Base-by-base conservation (phyloP, 2,797 vertebrate species). In the Molossus alvarezi region DNA sequence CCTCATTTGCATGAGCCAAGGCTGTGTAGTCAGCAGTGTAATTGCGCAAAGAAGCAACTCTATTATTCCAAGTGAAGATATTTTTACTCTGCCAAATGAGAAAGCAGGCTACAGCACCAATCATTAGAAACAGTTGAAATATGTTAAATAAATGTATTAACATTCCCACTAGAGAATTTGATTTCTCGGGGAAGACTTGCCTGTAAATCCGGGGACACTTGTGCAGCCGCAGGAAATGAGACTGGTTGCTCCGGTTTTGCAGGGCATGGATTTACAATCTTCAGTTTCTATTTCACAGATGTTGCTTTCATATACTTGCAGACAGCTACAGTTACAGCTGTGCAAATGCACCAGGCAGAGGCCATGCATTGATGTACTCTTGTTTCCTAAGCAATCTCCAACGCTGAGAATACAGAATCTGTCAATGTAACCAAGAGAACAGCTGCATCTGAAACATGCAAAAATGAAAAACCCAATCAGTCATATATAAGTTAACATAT, bases 281-380 rank as follows among this genome's bases (percentile, higher is more conserved):
- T 99, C 98, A 92, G 94, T 98, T 98, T 99, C 98, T 95, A 91
- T 96, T 98, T 99, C 98, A 97, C 98, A 99, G 97, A 99, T 98
- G 20, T 57, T 95, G 91, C 99, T 99, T 98, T 99, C 98, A 90
- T 98, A 99, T 96, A 98, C 99, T 82, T 97, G 98, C 86, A 96
- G 84, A 96, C 98, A 99, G 55, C 77, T 98, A 84, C 99, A 99
- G 95, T 98, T 99, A 92, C 98, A 99, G 98, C 98, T 99, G 88
- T 98, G 93, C 86, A 91, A 98, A 97, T 97, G 97, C 96, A 98
- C 96, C 96, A 98, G 94, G 69, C 99, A 99, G 88, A 98, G 97
- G 37, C 98, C 97, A 3, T 98, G 98, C n/a, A 98, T 96, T 48
- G 92, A 64, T n/a, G 98, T 98, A 96, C 98, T 99, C 89, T 14